Evolutionary conservation across 2,113 vertebrate genomes (phyloP).

Genomic region (Microcebus jonahi): DNA sequence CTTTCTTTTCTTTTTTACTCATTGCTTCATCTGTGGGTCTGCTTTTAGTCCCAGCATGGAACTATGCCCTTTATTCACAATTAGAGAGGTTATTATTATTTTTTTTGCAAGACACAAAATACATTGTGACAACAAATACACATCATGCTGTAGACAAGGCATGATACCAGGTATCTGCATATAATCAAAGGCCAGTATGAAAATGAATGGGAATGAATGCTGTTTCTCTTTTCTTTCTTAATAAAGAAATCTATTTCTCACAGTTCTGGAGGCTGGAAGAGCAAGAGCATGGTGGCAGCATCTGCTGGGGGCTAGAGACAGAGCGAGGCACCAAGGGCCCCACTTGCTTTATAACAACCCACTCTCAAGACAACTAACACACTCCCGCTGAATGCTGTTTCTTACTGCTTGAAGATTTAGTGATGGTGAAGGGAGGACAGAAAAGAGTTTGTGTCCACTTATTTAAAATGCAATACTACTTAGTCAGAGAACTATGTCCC

Average conservation of each 20-base stretch:
- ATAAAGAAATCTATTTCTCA: too few species aligned
- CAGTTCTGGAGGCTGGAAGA: too few species aligned
- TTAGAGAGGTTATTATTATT: not conserved
- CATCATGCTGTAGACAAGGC: conserved; percentile 83
- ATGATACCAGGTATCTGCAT: conserved; percentile 79
- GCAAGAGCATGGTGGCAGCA: too few species aligned
- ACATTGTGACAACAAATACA: conserved; percentile 87
- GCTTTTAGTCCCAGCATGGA: not conserved
- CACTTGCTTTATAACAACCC: too few species aligned
- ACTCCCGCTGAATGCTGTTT: not conserved
- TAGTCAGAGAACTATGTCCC: conserved; percentile 20
- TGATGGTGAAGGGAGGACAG: not conserved
- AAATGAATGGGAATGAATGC: conserved; percentile 37
- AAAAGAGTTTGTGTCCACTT: not conserved
- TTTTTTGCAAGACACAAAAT: conserved; percentile 84
- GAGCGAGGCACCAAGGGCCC: too few species aligned
- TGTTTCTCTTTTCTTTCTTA: not conserved
- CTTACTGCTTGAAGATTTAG: conserved; percentile 8
- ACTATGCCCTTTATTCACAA: not conserved
- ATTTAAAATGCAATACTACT: conserved; percentile 49
- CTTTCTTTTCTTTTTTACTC: not conserved
- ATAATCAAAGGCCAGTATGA: conserved; percentile 77
- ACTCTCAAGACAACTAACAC: too few species aligned
- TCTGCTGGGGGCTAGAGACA: too few species aligned
- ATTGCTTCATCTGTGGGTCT: not conserved